A percentile compares a stretch with the other conserved stretches of the same genome.
phyloP scores from a whole-genome alignment of 2,888 invertebrate species.

The Petrolisthes manimaculis region DNA sequence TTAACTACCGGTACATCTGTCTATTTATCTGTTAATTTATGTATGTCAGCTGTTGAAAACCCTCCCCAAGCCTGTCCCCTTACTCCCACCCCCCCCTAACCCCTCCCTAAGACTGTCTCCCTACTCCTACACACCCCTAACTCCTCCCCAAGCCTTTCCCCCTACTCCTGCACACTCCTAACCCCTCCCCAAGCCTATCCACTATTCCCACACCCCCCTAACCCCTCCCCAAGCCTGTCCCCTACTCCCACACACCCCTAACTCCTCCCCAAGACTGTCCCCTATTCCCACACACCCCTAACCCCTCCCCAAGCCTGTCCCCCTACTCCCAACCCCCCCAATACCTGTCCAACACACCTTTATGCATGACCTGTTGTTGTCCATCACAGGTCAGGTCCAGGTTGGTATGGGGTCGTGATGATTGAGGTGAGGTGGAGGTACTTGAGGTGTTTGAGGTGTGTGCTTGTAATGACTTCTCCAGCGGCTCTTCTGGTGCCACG shows the following conservation, averaged over 20 bases:
- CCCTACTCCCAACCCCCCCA: neutral
- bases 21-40: too few species aligned
- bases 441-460: conserved; percentile 4
- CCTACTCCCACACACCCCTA: neutral
- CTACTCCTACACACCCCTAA: too few species aligned
- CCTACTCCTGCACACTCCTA: too few species aligned
- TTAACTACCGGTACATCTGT: too few species aligned
- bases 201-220: neutral
- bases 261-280: neutral
- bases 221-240: neutral
- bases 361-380: neutral
- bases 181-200: too few species aligned
- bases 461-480: conserved; percentile 81
- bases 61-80: too few species aligned
- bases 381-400: neutral
- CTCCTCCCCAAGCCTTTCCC: too few species aligned
- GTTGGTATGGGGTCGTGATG: neutral
- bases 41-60: too few species aligned
- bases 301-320: conserved; percentile 14
- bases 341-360: neutral
- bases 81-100: too few species aligned
- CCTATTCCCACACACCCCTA: neutral
- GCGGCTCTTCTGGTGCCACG: conserved; percentile 79
- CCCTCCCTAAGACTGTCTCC: too few species aligned
- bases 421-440: conserved; percentile 11